Base-by-base conservation (phyloP, 23 tunicate genomes). In the Diplosoma virens region DNA sequence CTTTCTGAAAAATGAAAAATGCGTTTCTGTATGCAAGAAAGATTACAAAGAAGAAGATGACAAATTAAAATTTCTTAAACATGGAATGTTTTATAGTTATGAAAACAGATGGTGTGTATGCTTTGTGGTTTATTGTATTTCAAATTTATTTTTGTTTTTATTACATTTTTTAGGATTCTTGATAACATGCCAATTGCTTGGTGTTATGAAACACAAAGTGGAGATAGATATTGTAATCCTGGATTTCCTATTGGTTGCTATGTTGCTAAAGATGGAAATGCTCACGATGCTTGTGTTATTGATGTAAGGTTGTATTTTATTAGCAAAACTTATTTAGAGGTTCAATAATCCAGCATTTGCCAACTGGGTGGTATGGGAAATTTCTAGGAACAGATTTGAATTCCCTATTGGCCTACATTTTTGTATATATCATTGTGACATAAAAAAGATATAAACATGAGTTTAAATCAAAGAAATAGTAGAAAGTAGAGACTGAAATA, bases 101-200 rank as follows among this genome's bases (percentile, higher is more conserved):
- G 88, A 86, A 71, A 82, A 92, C 32, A 67, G 89, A 5, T 92
- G 97, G 97, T 85, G 28, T 47, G 81, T 16, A 20, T 17, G 79
- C 37, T 69, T n/a, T 24, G 9, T 17, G 9, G 11, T 11, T 20
- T 7, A 41, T 7, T 41, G 50, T 25, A 6, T 55, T 20, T 11
- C 63, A 14, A 16, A 25, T 16, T 55, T 55, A 6, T 37, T 11
- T 6, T 23, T 9, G 30, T 21, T 47, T 52, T 25, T 16, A 16
- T 47, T 52, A 6, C 22, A 7, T 22, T 14, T 30, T 48, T 16
- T 34, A 83, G 89, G 96, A 79, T 89, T 52, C 27, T 83, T 33
- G 96, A 93, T 53, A 93, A 93, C 82, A 86, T 93, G 98, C 98
- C 98, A 24, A 77, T 93, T 0, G 79, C 98, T 0, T 93, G 98